These are phyloP conservation scores for Platichthys flesus DNA, from an alignment of 2,113 vertebrate genomes.

Conservation along the genomic window DNA sequence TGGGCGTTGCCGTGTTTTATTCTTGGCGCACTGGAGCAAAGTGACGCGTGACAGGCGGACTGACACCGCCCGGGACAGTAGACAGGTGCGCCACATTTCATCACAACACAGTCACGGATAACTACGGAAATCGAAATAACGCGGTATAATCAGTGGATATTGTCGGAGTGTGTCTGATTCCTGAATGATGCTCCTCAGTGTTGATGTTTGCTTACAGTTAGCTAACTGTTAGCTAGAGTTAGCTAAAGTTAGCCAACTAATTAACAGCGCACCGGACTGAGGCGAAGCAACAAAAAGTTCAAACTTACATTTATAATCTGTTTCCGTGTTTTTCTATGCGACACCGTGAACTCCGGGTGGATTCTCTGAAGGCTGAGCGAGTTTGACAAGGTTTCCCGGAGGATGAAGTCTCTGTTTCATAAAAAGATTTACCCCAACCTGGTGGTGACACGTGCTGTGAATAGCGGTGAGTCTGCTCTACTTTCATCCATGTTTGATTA, in stretches of 20 bases:
- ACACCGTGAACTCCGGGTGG: not conserved
- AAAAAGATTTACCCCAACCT: constrained; percentile 61
- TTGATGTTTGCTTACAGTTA: not conserved
- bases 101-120: not conserved
- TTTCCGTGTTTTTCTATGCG: not conserved
- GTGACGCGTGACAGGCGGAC: not conserved
- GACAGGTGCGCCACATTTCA: fast-evolving
- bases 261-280: not conserved
- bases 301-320: not conserved
- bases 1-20: constrained; percentile 4
- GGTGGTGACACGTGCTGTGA: constrained; percentile 63
- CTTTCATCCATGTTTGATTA: too few relatives aligned
- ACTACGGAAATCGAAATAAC: not conserved
- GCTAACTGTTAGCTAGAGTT: constrained; percentile 6
- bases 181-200: not conserved
- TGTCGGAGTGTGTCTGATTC: not conserved
- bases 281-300: not conserved
- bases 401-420: not conserved
- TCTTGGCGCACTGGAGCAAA: fast-evolving
- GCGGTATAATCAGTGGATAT: not conserved
- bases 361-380: not conserved
- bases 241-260: constrained; percentile 18
- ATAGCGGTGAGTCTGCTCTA: constrained; percentile 50
- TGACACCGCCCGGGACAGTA: not conserved
- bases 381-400: not conserved